Evolutionary conservation across 2,113 vertebrate genomes (phyloP).

Genomic region (Percina caprodes): DNA sequence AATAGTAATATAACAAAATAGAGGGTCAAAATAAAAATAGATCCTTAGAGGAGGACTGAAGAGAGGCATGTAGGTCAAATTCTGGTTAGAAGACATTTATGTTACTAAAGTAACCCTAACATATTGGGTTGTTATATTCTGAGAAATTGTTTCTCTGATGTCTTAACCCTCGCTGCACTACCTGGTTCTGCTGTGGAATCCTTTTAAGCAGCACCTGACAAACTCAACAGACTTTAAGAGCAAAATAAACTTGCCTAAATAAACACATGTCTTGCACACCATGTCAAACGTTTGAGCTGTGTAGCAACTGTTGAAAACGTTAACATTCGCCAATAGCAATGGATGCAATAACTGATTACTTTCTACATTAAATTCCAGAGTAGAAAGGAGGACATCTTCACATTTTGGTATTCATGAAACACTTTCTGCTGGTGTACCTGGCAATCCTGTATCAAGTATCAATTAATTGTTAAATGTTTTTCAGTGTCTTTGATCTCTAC

Average conservation of each 20-base stretch:
- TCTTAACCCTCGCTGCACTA: not conserved
- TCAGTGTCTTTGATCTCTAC: not conserved
- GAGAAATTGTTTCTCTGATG: constrained; percentile 1
- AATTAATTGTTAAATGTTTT: not conserved
- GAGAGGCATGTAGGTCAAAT: not conserved
- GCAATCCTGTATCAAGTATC: not conserved
- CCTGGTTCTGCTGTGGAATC: constrained; percentile 23
- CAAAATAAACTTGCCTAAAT: constrained; percentile 40
- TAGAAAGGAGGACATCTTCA: not conserved
- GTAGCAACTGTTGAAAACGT: constrained; percentile 45
- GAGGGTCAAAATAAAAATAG: not conserved
- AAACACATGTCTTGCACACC: constrained; percentile 20
- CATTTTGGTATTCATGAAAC: not conserved
- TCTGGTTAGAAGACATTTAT: not conserved
- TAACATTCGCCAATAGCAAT: constrained; percentile 25
- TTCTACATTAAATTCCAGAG: not conserved
- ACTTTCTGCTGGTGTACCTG: not conserved
- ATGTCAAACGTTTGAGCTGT: constrained; percentile 49
- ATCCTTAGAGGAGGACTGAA: not conserved
- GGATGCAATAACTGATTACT: not conserved
- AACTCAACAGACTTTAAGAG: constrained; percentile 12
- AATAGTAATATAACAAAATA: not conserved
- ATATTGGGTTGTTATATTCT: not conserved
- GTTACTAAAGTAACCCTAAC: not conserved
- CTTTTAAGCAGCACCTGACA: constrained; percentile 17